Evolutionary conservation across 2,888 invertebrate species (phyloP).

Genomic region (Mimumesa dahlbomi): DNA sequence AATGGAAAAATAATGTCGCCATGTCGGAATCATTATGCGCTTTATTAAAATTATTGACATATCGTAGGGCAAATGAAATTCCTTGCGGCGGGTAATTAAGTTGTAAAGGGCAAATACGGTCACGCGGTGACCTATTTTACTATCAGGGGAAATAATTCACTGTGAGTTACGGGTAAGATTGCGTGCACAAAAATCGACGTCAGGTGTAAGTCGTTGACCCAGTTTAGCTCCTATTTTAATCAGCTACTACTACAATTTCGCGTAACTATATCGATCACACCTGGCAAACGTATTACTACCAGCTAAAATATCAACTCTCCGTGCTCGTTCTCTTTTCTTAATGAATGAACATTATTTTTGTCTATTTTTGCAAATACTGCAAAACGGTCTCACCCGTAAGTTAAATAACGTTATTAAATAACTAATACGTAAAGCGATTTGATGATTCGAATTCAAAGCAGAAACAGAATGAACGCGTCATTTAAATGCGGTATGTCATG

Average conservation of each 20-base stretch:
- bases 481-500: conserved; percentile 17
- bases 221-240: conserved; percentile 58
- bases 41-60: no score
- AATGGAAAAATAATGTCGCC: no score
- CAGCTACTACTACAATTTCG: conserved; percentile 38
- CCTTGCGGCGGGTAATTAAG: no score
- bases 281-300: conserved; percentile 2
- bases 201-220: conserved; percentile 56
- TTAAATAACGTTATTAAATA: no score
- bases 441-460: no score
- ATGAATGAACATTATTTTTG: neutral
- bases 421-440: no score
- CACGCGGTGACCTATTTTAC: conserved; percentile 45
- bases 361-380: neutral
- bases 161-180: conserved; percentile 49
- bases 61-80: no score
- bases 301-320: neutral
- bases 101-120: conserved; percentile 13
- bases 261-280: conserved; percentile 24
- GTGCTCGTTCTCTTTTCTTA: neutral
- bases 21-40: no score
- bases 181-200: conserved; percentile 50
- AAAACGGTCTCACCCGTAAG: no score
- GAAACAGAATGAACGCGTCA: no score
- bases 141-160: conserved; percentile 44